Percentiles rank a stretch among this genome's conserved stretches.
Conservation (phyloP, 2,113 vertebrate genomes). For the Prunella himalayana region DNA sequence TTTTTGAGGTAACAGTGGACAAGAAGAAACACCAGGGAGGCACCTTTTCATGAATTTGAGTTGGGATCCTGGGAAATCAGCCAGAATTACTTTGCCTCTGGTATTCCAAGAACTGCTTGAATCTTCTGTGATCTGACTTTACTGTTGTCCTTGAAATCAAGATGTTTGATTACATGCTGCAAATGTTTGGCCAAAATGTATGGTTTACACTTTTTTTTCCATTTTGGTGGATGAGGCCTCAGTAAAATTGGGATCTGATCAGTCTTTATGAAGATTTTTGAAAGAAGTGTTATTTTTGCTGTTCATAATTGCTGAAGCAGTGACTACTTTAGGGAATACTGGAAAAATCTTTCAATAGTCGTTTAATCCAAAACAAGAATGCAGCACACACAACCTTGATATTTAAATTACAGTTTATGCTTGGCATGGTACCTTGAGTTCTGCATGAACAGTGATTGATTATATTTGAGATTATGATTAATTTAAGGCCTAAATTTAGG, state of each 20-base stretch:
- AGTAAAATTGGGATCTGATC: neutral
- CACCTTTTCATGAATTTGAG: neutral
- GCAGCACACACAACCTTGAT: neutral
- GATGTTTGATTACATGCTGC: neutral
- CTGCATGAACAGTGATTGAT: neutral
- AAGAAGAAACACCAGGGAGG: neutral
- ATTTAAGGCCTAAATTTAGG: neutral
- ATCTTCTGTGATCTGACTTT: neutral
- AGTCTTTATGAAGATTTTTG: neutral
- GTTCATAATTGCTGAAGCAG: neutral
- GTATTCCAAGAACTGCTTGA: neutral
- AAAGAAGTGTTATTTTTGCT: neutral
- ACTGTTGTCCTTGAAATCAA: neutral
- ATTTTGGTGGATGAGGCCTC: neutral
- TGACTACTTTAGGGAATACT: neutral
- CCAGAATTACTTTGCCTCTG: neutral
- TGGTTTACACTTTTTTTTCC: neutral
- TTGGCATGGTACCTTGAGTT: neutral
- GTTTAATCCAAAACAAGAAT: neutral
- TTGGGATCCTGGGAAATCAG: neutral
- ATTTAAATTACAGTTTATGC: neutral
- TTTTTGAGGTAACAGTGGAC: neutral
- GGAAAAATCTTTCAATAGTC: neutral
- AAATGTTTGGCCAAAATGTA: neutral
- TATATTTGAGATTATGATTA: neutral